phyloP scores from a whole-genome alignment of 2,797 vertebrate genomes.

The Acridotheres tristis region DNA sequence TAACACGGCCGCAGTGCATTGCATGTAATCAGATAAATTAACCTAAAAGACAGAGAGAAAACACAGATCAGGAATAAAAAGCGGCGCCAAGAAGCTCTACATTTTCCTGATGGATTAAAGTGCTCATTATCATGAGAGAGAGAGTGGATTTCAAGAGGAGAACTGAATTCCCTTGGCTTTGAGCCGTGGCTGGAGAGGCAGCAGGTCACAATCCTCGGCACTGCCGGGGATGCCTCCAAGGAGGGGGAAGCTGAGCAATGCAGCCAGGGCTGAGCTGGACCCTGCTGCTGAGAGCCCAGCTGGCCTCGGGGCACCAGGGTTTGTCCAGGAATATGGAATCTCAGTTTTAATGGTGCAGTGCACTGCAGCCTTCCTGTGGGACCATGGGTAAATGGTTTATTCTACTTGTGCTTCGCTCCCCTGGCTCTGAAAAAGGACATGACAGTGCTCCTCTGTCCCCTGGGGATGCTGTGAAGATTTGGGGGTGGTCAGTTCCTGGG shows the following conservation, averaged over 20 bases:
- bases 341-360: neutral
- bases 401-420: neutral
- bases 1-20: slow-evolving; percentile 69
- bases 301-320: neutral
- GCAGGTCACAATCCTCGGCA: neutral
- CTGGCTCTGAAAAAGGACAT: neutral
- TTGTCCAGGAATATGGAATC: neutral
- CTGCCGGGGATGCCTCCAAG: neutral
- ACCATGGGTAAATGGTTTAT: neutral
- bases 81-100: slow-evolving; percentile 63
- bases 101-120: slow-evolving; percentile 71
- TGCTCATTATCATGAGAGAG: slow-evolving; percentile 60
- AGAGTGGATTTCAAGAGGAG: slow-evolving; percentile 50
- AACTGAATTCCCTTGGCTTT: slow-evolving; percentile 50
- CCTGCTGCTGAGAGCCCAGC: neutral
- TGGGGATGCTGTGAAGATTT: neutral
- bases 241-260: neutral
- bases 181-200: neutral
- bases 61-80: slow-evolving; percentile 64
- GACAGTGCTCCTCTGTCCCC: neutral
- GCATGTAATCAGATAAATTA: slow-evolving; percentile 85
- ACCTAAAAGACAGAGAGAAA: slow-evolving; percentile 73
- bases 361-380: neutral
- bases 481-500: neutral
- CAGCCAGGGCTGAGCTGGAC: neutral